Evolutionary conservation across 2,888 invertebrate species (phyloP).

Genomic region (Adela reaumurella): DNA sequence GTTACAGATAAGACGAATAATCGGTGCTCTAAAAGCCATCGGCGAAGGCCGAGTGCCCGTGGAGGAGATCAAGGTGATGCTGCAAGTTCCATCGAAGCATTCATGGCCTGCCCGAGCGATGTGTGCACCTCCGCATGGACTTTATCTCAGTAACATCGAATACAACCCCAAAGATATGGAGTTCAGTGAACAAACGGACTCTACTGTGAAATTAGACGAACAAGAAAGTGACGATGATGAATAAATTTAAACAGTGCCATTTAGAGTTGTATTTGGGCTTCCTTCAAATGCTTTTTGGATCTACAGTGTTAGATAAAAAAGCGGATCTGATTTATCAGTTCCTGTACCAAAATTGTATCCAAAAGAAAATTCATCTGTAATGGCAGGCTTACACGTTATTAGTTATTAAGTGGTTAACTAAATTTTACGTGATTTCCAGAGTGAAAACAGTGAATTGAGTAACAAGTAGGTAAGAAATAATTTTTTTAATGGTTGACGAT

Average conservation of each 20-base stretch:
- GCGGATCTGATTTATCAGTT: too few relatives aligned
- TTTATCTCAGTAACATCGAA: constrained; percentile 70
- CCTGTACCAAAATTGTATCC: too few relatives aligned
- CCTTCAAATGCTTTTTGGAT: too few relatives aligned
- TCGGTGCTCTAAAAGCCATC: constrained; percentile 62
- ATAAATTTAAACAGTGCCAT: not conserved
- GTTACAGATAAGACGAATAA: constrained; percentile 75
- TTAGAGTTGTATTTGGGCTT: too few relatives aligned
- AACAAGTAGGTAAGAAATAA: too few relatives aligned
- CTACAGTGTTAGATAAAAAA: too few relatives aligned
- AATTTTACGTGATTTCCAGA: too few relatives aligned
- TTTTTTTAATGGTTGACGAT: too few relatives aligned
- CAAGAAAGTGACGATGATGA: constrained; percentile 14
- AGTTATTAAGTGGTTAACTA: too few relatives aligned
- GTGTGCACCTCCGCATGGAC: constrained; percentile 61
- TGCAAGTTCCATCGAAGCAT: constrained; percentile 70
- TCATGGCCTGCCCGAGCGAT: constrained; percentile 58
- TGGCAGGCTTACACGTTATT: too few relatives aligned
- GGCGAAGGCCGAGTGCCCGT: constrained; percentile 59
- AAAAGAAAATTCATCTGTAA: too few relatives aligned
- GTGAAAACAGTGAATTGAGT: too few relatives aligned
- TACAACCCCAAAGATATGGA: constrained; percentile 61
- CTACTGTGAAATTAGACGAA: constrained; percentile 3
- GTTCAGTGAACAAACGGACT: constrained; percentile 6
- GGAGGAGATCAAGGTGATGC: constrained; percentile 68